Base-by-base conservation (phyloP, 30 jellyfish, hydroid and myxozoan genomes). In the Pelagia noctiluca region DNA sequence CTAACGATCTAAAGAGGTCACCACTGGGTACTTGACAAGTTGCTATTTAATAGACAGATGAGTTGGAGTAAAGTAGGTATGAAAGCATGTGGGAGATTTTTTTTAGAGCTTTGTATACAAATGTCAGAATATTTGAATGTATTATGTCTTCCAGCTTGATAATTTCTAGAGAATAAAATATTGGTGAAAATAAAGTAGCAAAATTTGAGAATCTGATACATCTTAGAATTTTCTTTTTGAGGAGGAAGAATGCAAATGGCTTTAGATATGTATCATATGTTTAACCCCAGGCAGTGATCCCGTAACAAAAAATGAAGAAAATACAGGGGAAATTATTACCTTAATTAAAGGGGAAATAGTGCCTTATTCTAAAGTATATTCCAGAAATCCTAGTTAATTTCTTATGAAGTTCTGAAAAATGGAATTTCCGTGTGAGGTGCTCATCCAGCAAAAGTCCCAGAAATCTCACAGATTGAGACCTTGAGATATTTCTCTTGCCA, bases 361-460 rank as follows among this genome's bases (percentile, higher is more conserved):
- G 16, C 8, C 16, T 8, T 42, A 16, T 8, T 42, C 12, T n/a
- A n/a, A n/a, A n/a, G n/a, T n/a, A n/a, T n/a, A 42, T 42, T 42
- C 57, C 57, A 42, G 57, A 42, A 42, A 16, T 42, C 16, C 12
- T 42, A 42, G 57, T 42, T 42, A 42, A 42, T 42, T 42, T 42
- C 57, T 42, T 42, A 42, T 42, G 57, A 42, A 42, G 57, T 42
- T 42, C n/a, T n/a, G n/a, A n/a, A n/a, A n/a, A n/a, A n/a, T n/a
- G n/a, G n/a, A n/a, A n/a, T n/a, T n/a, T n/a, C 57, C 57, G 16
- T 42, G 57, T 42, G 16, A 42, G 57, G 57, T 42, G 57, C 16
- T 42, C 57, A 42, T 42, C 57, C 57, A 42, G 57, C 57, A 42
- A 42, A 42, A 42, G 8, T 42, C 57, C 8, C 57, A 42, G 57